These are phyloP conservation scores for Globicephala melas DNA, from an alignment of 2,113 vertebrate genomes.

Conservation along the genomic window DNA sequence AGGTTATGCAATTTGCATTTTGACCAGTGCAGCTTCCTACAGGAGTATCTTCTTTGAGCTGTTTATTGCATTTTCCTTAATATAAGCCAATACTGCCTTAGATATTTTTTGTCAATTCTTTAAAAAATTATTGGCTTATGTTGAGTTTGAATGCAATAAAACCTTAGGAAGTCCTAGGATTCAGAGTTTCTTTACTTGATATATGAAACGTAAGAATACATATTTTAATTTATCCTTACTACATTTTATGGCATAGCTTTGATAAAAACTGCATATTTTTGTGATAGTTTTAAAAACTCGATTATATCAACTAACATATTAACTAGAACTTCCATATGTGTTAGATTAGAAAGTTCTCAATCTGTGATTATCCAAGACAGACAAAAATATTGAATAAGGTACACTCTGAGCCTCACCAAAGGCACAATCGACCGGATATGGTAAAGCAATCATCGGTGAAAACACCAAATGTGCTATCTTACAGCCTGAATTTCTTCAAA, in stretches of 20 bases:
- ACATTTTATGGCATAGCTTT: not conserved
- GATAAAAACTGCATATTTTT: not conserved
- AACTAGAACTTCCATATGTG: not conserved
- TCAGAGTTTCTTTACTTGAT: not conserved
- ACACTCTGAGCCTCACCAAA: not conserved
- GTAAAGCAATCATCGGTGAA: not conserved
- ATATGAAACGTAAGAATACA: not conserved
- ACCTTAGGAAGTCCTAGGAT: not conserved
- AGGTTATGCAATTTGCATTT: not conserved
- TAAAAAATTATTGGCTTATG: not conserved
- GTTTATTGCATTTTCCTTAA: not conserved
- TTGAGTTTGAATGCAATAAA: not conserved
- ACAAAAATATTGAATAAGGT: not conserved
- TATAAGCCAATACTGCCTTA: not conserved
- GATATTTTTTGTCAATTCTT: not conserved
- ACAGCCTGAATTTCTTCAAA: not conserved
- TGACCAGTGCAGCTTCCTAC: not conserved
- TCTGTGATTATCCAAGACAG: not conserved
- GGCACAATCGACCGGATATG: fast-evolving
- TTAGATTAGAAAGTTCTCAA: not conserved
- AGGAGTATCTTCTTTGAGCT: not conserved
- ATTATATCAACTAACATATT: not conserved
- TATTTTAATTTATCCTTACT: not conserved
- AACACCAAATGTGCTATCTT: not conserved
- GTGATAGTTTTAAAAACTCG: not conserved